Evolutionary conservation across 2,113 vertebrate genomes (phyloP).

Genomic region (Calidris pygmaea): DNA sequence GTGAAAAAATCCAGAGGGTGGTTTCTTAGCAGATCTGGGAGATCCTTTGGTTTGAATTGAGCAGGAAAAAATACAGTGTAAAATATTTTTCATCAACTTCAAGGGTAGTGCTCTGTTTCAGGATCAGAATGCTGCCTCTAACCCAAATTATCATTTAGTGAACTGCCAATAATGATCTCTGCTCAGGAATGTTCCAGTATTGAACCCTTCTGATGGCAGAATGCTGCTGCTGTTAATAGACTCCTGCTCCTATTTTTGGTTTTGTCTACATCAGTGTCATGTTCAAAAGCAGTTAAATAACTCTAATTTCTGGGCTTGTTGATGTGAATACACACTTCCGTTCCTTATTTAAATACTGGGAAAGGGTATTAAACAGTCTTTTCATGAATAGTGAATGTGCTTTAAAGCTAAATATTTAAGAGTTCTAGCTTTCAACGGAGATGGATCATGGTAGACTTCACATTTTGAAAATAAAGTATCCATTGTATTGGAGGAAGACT

Average conservation of each 20-base stretch:
- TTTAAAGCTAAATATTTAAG: slow-evolving; percentile 30
- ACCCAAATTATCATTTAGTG: slow-evolving; percentile 17
- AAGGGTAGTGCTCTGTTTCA: slow-evolving; percentile 5
- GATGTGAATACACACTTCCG: slow-evolving; percentile 24
- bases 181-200: background rate
- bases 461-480: slow-evolving; percentile 11
- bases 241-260: slow-evolving; percentile 24
- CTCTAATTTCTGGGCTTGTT: slow-evolving; percentile 39
- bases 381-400: background rate
- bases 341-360: background rate
- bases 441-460: slow-evolving; percentile 29
- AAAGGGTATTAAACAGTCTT: background rate
- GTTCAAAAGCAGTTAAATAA: slow-evolving; percentile 38
- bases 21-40: slow-evolving; percentile 19
- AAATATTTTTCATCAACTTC: background rate
- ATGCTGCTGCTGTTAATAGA: slow-evolving; percentile 38
- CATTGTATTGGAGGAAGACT: slow-evolving; percentile 19
- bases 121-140: slow-evolving; percentile 16
- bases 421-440: slow-evolving; percentile 20
- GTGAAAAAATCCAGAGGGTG: background rate
- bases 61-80: background rate
- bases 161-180: slow-evolving; percentile 31
- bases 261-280: slow-evolving; percentile 47
- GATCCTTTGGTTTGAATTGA: slow-evolving; percentile 34
- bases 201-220: slow-evolving; percentile 48